These are phyloP conservation scores for Cephonodes hylas DNA, from an alignment of 2,888 invertebrate species.

Conservation along the genomic window DNA sequence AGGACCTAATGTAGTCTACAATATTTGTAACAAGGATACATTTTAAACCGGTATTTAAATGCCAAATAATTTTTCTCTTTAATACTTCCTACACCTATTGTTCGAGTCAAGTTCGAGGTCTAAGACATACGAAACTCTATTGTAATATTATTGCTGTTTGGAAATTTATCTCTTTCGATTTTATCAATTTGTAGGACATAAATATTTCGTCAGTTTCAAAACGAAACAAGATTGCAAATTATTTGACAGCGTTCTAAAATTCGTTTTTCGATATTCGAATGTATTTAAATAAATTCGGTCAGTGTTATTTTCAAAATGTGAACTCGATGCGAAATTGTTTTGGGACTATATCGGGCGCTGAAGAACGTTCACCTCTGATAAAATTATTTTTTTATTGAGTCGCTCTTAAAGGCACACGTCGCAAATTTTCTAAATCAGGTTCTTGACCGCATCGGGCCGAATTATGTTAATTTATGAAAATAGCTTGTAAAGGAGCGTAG, in stretches of 20 bases:
- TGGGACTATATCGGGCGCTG: not conserved
- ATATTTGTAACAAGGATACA: not conserved
- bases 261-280: not conserved
- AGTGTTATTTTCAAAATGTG: not conserved
- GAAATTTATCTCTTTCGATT: not conserved
- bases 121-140: not conserved
- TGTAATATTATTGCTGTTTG: not conserved
- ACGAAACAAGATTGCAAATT: not conserved
- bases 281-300: not conserved
- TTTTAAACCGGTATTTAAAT: not conserved
- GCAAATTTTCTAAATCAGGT: not conserved
- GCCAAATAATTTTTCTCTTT: not conserved
- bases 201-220: not conserved
- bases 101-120: not conserved
- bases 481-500: not conserved
- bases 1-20: too few species aligned
- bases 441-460: constrained; percentile 8
- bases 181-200: not conserved
- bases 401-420: not conserved
- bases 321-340: not conserved
- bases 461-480: constrained; percentile 13
- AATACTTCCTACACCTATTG: not conserved
- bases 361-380: not conserved
- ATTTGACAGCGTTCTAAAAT: not conserved
- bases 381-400: not conserved